Evolutionary conservation across 1,140 invertebrate genomes (phyloP).

Genomic region (Drosophila trapezifrons): DNA sequence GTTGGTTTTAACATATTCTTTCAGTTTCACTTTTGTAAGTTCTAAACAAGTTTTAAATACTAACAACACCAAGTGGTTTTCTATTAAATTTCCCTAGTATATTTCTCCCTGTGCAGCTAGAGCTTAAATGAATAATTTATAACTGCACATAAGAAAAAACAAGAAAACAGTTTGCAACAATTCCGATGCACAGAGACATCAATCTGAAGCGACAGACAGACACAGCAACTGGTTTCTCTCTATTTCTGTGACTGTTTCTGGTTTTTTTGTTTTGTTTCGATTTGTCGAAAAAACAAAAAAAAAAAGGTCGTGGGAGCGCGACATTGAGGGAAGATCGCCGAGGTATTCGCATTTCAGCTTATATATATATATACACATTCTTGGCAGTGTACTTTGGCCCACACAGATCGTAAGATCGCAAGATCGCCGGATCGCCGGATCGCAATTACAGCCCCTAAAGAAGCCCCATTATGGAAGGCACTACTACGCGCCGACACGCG

Average conservation of each 20-base stretch:
- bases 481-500: no score
- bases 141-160: conserved; percentile 4
- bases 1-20: no score
- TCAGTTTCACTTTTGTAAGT: no score
- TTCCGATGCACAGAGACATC: conserved; percentile 38
- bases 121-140: conserved; percentile 44
- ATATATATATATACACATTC: conserved; percentile 11
- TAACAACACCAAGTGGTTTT: no score
- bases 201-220: conserved; percentile 7
- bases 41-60: no score
- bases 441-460: conserved; percentile 37
- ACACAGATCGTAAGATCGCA: conserved; percentile 6
- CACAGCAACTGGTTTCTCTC: conserved; percentile 33
- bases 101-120: not conserved
- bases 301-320: conserved; percentile 70
- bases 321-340: conserved; percentile 57
- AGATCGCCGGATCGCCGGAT: conserved; percentile 11
- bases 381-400: conserved; percentile 41
- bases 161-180: conserved; percentile 15
- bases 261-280: conserved; percentile 8
- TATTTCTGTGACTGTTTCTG: conserved; percentile 33
- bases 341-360: conserved; percentile 14
- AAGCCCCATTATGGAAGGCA: conserved; percentile 23
- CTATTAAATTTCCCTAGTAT: not conserved
- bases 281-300: conserved; percentile 7